Evolutionary conservation across 2,113 vertebrate species (phyloP).

Genomic region (Malurus alboscapulatus): DNA sequence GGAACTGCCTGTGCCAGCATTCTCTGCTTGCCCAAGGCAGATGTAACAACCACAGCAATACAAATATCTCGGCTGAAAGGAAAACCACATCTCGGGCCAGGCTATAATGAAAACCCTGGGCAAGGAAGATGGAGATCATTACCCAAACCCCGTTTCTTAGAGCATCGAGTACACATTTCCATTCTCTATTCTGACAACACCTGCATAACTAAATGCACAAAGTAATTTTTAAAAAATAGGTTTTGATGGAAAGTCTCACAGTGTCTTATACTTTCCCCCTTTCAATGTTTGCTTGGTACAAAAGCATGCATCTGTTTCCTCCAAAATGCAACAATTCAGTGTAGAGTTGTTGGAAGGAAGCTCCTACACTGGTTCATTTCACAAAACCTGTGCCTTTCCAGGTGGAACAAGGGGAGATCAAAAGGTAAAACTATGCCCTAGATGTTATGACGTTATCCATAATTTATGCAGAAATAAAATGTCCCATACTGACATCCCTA

Average conservation of each 20-base stretch:
- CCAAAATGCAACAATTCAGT: not conserved
- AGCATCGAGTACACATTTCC: accelerated
- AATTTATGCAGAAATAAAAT: not conserved
- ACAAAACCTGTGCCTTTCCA: not conserved
- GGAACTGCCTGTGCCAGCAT: not conserved
- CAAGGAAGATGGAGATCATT: not conserved
- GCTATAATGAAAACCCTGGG: not conserved
- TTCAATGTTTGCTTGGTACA: not conserved
- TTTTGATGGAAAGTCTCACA: not conserved
- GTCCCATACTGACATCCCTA: not conserved
- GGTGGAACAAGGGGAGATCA: not conserved
- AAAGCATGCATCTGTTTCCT: not conserved
- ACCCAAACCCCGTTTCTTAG: not conserved
- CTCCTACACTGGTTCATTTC: not conserved
- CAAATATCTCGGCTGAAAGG: not conserved
- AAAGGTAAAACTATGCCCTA: not conserved
- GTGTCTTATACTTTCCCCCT: not conserved
- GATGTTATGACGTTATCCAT: not conserved
- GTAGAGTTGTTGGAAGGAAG: not conserved
- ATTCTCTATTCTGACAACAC: not conserved
- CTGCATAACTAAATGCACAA: not conserved
- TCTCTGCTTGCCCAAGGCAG: not conserved
- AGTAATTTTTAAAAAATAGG: accelerated
- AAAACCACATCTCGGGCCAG: not conserved
- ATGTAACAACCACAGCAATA: not conserved